Percentiles rank a stretch among this genome's conserved stretches.
Conservation (phyloP, 2,797 vertebrate species). For the Gila robusta region DNA sequence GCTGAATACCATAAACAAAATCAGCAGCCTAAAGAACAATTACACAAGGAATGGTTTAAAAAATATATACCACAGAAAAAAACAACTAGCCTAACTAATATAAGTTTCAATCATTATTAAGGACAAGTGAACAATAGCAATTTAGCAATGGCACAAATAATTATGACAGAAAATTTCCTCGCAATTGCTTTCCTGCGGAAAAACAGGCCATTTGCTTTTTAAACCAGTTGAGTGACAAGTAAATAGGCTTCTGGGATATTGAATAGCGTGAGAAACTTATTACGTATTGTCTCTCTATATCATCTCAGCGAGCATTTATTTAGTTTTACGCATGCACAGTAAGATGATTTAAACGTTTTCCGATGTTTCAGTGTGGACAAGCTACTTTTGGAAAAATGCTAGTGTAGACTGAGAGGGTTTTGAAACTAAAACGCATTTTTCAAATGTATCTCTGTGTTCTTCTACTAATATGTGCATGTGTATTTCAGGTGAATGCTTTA, state of each 20-base stretch:
- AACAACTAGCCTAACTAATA: too few relatives aligned
- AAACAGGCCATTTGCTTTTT: too few relatives aligned
- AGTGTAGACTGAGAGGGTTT: background rate
- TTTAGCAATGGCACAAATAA: too few relatives aligned
- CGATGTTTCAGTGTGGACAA: background rate
- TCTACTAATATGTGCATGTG: background rate
- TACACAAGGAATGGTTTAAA: too few relatives aligned
- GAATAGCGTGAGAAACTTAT: background rate
- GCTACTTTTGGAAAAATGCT: background rate
- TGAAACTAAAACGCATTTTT: background rate
- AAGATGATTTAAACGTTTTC: background rate
- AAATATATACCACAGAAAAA: too few relatives aligned
- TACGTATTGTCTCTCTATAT: background rate
- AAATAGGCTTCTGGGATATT: background rate
- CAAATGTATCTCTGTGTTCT: background rate
- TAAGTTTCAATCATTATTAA: too few relatives aligned
- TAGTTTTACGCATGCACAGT: background rate
- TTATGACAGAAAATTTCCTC: too few relatives aligned
- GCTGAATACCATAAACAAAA: background rate
- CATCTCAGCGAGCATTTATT: background rate
- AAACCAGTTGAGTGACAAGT: background rate
- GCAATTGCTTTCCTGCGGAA: too few relatives aligned
- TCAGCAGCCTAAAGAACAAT: background rate
- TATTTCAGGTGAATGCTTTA: conserved; percentile 88
- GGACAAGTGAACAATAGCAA: too few relatives aligned